These are phyloP conservation scores for Casuarius casuarius DNA, from an alignment of 2,113 vertebrate genomes.

Conservation along the genomic window DNA sequence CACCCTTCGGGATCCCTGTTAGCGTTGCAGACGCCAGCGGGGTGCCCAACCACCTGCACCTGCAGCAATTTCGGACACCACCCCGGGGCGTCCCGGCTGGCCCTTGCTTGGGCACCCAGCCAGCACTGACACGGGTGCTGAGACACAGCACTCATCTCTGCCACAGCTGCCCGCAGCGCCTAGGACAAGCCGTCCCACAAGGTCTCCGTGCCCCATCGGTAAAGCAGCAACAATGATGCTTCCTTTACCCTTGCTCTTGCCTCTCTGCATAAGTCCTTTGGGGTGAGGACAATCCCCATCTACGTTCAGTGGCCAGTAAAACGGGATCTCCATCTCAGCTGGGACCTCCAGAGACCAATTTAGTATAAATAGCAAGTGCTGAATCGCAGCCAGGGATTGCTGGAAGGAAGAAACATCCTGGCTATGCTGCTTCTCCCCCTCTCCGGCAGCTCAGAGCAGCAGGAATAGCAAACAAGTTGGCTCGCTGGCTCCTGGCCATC, in stretches of 20 bases:
- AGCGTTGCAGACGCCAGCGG: fast-evolving
- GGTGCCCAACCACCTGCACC: not conserved
- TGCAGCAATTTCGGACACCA: not conserved
- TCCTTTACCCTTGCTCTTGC: not conserved
- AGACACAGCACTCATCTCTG: not conserved
- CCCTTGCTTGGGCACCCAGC: too few relatives aligned
- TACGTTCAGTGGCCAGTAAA: not conserved
- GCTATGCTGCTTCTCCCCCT: fast-evolving
- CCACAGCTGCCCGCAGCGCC: fast-evolving
- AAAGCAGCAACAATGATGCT: not conserved
- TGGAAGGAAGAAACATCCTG: not conserved
- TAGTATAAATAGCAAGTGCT: not conserved
- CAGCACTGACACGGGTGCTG: fast-evolving
- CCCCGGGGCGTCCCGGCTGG: not conserved
- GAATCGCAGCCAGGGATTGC: not conserved
- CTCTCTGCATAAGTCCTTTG: not conserved
- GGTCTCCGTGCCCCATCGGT: not conserved
- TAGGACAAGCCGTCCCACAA: not conserved
- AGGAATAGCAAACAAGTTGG: not conserved
- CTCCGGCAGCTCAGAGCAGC: not conserved
- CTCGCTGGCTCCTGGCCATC: fast-evolving
- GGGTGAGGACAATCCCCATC: not conserved
- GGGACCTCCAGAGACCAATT: not conserved
- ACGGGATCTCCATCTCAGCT: not conserved
- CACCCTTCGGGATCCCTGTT: not conserved